Conservation (phyloP, 1,140 invertebrate species). For the Orussus abietinus region DNA sequence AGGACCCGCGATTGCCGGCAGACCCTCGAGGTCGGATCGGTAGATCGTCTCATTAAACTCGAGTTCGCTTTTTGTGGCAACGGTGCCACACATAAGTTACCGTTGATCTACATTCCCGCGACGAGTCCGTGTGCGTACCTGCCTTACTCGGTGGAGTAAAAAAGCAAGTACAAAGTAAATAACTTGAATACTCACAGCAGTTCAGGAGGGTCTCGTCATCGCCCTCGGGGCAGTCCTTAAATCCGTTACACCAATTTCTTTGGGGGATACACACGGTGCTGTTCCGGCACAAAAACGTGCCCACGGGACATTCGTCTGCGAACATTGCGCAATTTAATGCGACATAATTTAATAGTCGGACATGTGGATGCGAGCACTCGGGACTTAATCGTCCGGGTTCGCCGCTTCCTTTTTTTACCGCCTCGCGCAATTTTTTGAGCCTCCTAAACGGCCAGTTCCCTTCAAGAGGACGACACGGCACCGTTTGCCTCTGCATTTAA, state of each 20-base stretch:
- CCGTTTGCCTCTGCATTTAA: too few relatives aligned
- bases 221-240: constrained; percentile 64
- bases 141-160: constrained; percentile 1
- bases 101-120: background rate
- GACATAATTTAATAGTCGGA: too few relatives aligned
- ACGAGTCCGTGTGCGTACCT: background rate
- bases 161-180: constrained; percentile 1
- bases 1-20: too few relatives aligned
- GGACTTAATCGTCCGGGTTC: too few relatives aligned
- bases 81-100: too few relatives aligned
- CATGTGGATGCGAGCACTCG: too few relatives aligned
- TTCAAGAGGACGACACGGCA: constrained; percentile 11
- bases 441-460: background rate
- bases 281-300: constrained; percentile 66
- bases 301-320: constrained; percentile 55
- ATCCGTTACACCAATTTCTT: constrained; percentile 63
- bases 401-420: too few relatives aligned
- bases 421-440: constrained; percentile 4
- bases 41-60: constrained; percentile 5
- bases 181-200: constrained; percentile 35
- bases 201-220: constrained; percentile 58
- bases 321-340: constrained; percentile 15
- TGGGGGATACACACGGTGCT: constrained; percentile 67
- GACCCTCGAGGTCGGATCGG: too few relatives aligned
- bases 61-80: background rate